Evolutionary conservation across 2,888 invertebrate species (phyloP), one percentile per base, ranked within the genome.

Genomic region (Campoplex capitator): DNA sequence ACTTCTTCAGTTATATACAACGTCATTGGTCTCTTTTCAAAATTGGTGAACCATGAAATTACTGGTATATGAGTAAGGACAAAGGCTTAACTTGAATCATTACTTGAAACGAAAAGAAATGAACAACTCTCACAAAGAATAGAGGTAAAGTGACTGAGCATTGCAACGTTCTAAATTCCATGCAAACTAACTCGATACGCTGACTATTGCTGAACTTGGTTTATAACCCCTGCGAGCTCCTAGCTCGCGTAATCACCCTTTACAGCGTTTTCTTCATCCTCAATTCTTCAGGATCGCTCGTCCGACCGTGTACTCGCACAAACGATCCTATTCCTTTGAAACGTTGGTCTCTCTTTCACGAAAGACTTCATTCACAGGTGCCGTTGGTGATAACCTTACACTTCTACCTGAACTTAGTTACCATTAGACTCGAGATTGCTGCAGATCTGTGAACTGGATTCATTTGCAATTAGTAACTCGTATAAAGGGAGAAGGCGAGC

Each of bases 251-350:
- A 82, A 78, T 70, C 74, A 42, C 78, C 62, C 62, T 68, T 74
- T 58, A 9, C 28, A 62, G 62, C 38, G 42, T 74, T 58, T 77
- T 58, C 54, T 73, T 28, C 35, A 18, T 38, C 18, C 45, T 7
- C n/a, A 35, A 9, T 8, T 32, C 35, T 38, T 23, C 35, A 38
- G 38, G 7, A 28, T n/a, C 32, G 16, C 54, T 80, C 56, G 56
- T 76, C 70, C 16, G 18, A 56, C 28, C 77, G n/a, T 65, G 45
- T 58, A 35, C 56, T 38, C 51, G 67, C 38, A 68, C 67, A 51
- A 81, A 58, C 62, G 67, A 77, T 80, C 76, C 76, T 56, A 71
- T 85, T 85, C 54, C 13, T 42, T 73, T 67, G 23, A 79, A 70
- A 79, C 65, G 76, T 13, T 77, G 65, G 65, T 13, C 42, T 51